phyloP scores from a whole-genome alignment of 1,140 invertebrate genomes.

The Epicauta chinensis region DNA sequence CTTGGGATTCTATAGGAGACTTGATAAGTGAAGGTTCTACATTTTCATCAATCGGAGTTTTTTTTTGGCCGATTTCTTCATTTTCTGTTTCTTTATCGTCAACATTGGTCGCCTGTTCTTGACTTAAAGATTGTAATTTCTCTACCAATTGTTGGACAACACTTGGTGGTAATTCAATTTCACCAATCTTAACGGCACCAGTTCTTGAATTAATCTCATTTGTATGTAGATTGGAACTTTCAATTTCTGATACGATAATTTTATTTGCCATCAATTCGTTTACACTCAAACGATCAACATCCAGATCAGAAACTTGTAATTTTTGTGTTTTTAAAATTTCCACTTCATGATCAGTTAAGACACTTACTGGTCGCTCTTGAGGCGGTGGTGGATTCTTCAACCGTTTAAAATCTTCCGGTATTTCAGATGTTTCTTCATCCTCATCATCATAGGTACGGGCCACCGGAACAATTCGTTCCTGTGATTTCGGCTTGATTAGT shows the following conservation, averaged over 20 bases:
- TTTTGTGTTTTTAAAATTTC: slow-evolving; percentile 48
- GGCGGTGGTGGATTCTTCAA: slow-evolving; percentile 20
- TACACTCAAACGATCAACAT: slow-evolving; percentile 68
- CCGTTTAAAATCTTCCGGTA: slow-evolving; percentile 35
- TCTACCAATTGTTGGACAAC: slow-evolving; percentile 56
- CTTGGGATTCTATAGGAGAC: too few species aligned
- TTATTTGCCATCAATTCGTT: slow-evolving; percentile 68
- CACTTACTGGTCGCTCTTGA: not conserved
- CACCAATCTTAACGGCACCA: slow-evolving; percentile 55
- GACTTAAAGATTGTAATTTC: slow-evolving; percentile 1
- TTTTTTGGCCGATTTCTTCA: slow-evolving; percentile 34
- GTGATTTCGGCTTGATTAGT: slow-evolving; percentile 7
- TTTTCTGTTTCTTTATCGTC: slow-evolving; percentile 10
- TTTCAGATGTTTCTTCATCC: slow-evolving; percentile 35
- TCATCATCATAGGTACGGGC: slow-evolving; percentile 8
- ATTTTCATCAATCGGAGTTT: slow-evolving; percentile 36
- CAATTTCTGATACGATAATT: slow-evolving; percentile 71
- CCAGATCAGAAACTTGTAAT: slow-evolving; percentile 64
- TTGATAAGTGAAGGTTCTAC: too few species aligned
- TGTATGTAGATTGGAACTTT: slow-evolving; percentile 61
- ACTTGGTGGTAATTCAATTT: slow-evolving; percentile 57
- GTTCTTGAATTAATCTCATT: slow-evolving; percentile 59
- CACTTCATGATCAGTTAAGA: slow-evolving; percentile 19
- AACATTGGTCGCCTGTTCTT: slow-evolving; percentile 7
- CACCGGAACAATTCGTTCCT: slow-evolving; percentile 24